Evolutionary conservation across 2,797 vertebrate species (phyloP).

Genomic region (Luscinia megarhynchos): DNA sequence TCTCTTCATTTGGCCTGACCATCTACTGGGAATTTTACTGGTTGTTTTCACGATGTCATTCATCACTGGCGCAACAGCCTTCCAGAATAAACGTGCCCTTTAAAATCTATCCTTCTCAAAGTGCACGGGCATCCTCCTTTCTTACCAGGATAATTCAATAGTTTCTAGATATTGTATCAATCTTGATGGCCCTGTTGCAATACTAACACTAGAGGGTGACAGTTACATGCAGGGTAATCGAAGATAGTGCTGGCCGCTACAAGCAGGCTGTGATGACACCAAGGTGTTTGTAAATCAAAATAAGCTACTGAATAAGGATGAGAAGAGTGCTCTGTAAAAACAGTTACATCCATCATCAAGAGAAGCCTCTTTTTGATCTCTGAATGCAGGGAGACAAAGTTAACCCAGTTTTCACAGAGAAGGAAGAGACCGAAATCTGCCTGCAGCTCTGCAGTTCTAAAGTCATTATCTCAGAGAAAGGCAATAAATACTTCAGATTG

Average conservation of each 20-base stretch:
- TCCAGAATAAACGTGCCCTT: background rate
- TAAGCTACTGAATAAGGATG: background rate
- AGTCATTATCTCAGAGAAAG: background rate
- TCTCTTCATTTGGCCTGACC: background rate
- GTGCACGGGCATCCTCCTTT: background rate
- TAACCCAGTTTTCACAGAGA: background rate
- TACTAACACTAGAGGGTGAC: background rate
- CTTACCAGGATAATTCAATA: background rate
- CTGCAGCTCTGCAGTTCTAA: background rate
- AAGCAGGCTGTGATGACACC: background rate
- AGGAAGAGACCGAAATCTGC: background rate
- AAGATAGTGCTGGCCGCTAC: background rate
- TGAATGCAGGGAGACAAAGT: background rate
- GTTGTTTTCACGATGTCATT: background rate
- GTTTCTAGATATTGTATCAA: background rate
- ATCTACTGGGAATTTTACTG: background rate
- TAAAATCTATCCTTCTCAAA: background rate
- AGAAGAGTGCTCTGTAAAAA: background rate
- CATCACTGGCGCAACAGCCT: background rate
- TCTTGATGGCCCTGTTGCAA: background rate
- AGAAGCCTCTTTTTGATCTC: background rate
- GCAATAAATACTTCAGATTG: background rate
- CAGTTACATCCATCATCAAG: background rate
- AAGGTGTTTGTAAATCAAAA: background rate
- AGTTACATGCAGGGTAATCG: background rate